Evolutionary conservation across 2,113 vertebrate species (phyloP).

Genomic region (Lepisosteus osseus): DNA sequence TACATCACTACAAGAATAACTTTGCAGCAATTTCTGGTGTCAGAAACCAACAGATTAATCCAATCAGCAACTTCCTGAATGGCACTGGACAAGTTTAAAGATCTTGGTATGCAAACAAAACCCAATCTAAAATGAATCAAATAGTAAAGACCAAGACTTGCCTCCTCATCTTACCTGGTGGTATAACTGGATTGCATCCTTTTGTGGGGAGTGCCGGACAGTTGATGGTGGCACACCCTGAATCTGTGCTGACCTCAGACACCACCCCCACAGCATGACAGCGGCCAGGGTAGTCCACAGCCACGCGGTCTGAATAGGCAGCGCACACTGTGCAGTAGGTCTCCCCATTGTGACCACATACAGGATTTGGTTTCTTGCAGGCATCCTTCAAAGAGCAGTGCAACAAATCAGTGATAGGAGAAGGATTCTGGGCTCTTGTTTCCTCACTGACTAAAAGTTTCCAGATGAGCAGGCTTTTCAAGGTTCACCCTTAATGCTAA

Average conservation of each 20-base stretch:
- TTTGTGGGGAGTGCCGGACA: slow-evolving; percentile 69
- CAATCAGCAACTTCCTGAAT: too few relatives aligned
- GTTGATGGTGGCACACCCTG: slow-evolving; percentile 74
- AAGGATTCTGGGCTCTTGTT: too few relatives aligned
- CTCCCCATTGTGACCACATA: slow-evolving; percentile 89
- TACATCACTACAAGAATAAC: too few relatives aligned
- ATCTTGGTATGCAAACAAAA: too few relatives aligned
- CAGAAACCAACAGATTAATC: too few relatives aligned
- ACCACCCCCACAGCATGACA: slow-evolving; percentile 83
- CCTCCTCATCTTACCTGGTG: slow-evolving; percentile 72
- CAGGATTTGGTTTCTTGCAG: slow-evolving; percentile 66
- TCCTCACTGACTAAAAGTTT: too few relatives aligned
- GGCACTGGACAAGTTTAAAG: too few relatives aligned
- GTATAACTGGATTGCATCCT: slow-evolving; percentile 76
- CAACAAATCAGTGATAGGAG: not conserved
- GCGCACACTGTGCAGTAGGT: slow-evolving; percentile 84
- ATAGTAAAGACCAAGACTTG: too few relatives aligned
- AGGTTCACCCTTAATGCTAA: too few relatives aligned
- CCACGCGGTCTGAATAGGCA: slow-evolving; percentile 83
- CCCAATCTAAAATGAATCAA: too few relatives aligned
- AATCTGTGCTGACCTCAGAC: slow-evolving; percentile 59
- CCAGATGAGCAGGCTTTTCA: too few relatives aligned
- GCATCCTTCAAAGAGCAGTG: slow-evolving; percentile 48
- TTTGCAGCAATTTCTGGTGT: too few relatives aligned
- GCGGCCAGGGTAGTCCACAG: slow-evolving; percentile 77